Evolutionary conservation across 2,797 vertebrate species (phyloP).

Genomic region (Sylvia borin): DNA sequence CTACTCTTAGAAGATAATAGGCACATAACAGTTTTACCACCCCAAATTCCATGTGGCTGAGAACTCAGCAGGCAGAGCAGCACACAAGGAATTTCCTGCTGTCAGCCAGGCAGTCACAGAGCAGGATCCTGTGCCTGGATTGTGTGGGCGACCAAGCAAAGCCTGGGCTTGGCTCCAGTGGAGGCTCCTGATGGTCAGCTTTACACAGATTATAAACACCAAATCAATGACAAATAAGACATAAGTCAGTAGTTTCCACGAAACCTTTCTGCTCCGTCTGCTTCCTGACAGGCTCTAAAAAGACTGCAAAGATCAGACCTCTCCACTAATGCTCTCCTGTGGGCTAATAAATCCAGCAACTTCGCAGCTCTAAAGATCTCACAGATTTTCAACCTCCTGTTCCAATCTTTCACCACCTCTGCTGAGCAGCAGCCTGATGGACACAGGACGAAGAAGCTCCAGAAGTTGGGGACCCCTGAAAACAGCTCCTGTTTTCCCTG

Average conservation of each 20-base stretch:
- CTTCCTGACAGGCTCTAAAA: slow-evolving; percentile 47
- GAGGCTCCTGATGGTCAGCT: neutral
- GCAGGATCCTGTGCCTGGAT: neutral
- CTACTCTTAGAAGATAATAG: neutral
- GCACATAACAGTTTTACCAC: neutral
- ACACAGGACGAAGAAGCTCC: neutral
- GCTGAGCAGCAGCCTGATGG: neutral
- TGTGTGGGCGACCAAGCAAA: neutral
- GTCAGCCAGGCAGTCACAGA: neutral
- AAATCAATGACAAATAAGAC: neutral
- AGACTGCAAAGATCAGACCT: slow-evolving; percentile 23
- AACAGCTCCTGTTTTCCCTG: accelerated
- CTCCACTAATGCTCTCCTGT: neutral
- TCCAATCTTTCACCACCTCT: neutral
- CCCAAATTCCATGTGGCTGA: neutral
- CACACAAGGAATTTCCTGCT: neutral
- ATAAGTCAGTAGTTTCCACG: neutral
- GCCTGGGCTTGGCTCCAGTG: neutral
- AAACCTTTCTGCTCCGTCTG: neutral
- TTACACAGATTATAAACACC: neutral
- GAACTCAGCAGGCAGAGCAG: neutral
- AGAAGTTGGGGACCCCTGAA: neutral
- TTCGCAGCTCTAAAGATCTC: slow-evolving; percentile 37
- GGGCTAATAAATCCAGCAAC: slow-evolving; percentile 29
- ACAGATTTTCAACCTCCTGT: slow-evolving; percentile 11